Evolutionary conservation across 1,140 invertebrate genomes (phyloP).

Genomic region (Pseudomyrmex dendroicus): DNA sequence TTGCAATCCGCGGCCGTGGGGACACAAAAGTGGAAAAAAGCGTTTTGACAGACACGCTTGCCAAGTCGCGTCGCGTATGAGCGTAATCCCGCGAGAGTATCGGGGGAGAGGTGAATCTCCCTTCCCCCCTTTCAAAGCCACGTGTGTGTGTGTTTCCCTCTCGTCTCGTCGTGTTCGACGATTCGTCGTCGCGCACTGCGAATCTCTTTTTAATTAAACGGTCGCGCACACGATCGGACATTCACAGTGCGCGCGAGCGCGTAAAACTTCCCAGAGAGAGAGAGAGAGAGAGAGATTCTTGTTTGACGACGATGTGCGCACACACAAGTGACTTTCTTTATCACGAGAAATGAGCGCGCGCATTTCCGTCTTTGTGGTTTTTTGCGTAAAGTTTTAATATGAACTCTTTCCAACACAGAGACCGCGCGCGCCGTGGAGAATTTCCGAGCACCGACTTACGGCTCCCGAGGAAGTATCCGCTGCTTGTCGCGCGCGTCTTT

Average conservation of each 20-base stretch:
- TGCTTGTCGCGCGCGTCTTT: constrained; percentile 1
- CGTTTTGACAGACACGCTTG: constrained; percentile 74
- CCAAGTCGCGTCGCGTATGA: constrained; percentile 72
- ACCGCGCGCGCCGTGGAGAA: neutral
- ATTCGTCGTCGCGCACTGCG: constrained; percentile 56
- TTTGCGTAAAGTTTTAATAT: constrained; percentile 37
- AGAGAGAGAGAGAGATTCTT: constrained; percentile 9
- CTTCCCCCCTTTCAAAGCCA: constrained; percentile 55
- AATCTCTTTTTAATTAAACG: constrained; percentile 76
- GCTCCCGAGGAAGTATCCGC: constrained; percentile 2
- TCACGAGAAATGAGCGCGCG: constrained; percentile 2
- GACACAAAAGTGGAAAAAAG: constrained; percentile 71
- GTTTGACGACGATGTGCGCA: constrained; percentile 21
- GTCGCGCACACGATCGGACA: constrained; percentile 44
- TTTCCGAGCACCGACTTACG: neutral
- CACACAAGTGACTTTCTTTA: constrained; percentile 26
- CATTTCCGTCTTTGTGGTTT: neutral
- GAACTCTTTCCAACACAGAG: neutral
- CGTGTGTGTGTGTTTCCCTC: constrained; percentile 4
- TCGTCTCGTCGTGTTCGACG: constrained; percentile 52
- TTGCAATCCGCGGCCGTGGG: constrained; percentile 60
- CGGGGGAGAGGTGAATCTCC: neutral
- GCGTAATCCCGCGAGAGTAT: constrained; percentile 70
- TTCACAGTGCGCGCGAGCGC: constrained; percentile 49
- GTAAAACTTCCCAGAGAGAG: constrained; percentile 14